Evolutionary conservation across 1,140 invertebrate genomes (phyloP).

Genomic region (Meloidogyne exigua): DNA sequence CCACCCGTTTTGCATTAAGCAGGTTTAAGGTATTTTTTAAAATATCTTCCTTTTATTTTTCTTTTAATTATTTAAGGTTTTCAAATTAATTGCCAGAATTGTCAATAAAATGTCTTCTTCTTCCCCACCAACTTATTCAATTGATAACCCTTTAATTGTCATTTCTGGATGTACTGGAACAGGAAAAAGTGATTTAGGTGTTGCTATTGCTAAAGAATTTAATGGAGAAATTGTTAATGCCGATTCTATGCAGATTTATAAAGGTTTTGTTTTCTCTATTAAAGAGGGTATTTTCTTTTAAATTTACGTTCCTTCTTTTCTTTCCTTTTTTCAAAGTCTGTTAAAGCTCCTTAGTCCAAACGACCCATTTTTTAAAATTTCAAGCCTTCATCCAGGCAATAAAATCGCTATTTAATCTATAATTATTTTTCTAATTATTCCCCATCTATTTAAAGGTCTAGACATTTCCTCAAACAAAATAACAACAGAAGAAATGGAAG

Average conservation of each 20-base stretch:
- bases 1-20: neutral
- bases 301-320: no score
- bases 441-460: slow-evolving; percentile 67
- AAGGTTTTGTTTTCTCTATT: slow-evolving; percentile 39
- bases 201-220: slow-evolving; percentile 83
- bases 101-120: neutral
- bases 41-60: neutral
- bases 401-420: neutral
- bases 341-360: no score
- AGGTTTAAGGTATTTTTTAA: neutral
- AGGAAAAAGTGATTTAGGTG: slow-evolving; percentile 91
- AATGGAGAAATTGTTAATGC: slow-evolving; percentile 94
- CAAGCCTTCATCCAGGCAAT: no score
- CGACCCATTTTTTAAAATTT: no score
- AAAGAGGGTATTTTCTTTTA: no score
- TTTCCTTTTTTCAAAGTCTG: no score
- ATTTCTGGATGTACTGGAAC: slow-evolving; percentile 89
- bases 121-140: neutral
- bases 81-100: neutral
- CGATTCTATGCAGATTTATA: slow-evolving; percentile 93
- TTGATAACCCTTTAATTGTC: slow-evolving; percentile 29
- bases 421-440: neutral
- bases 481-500: slow-evolving; percentile 75
- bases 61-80: neutral
- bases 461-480: slow-evolving; percentile 96